Percentiles rank a stretch among this genome's conserved stretches.
phyloP scores from a whole-genome alignment of 2,113 vertebrate species.

The Parotia lawesii region DNA sequence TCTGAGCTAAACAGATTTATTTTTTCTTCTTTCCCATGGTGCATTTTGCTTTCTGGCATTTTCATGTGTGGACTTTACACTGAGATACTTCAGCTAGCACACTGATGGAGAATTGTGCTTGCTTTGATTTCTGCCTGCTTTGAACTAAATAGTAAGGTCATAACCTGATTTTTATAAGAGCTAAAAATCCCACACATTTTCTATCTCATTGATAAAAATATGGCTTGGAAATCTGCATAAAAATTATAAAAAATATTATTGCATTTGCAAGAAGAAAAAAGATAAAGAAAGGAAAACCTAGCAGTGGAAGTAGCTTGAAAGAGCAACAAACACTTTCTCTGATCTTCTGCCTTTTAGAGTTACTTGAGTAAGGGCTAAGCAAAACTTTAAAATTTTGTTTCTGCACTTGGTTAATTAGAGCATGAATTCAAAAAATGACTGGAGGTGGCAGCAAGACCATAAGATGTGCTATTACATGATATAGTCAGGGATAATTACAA shows the following conservation, averaged over 20 bases:
- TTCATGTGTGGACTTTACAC: background rate
- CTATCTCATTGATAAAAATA: background rate
- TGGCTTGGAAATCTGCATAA: background rate
- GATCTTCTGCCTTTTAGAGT: background rate
- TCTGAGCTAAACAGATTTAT: background rate
- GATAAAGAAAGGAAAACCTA: background rate
- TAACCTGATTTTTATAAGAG: background rate
- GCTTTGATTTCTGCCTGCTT: background rate
- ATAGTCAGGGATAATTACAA: background rate
- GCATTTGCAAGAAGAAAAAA: background rate
- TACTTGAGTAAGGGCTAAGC: background rate
- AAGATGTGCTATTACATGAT: background rate
- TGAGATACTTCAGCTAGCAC: background rate
- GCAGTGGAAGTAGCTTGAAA: background rate
- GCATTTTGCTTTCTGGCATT: background rate
- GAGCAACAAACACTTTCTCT: background rate
- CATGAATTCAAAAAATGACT: background rate
- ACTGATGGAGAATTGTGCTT: background rate
- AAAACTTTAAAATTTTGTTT: background rate
- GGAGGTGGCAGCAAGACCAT: background rate
- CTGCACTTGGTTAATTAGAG: background rate
- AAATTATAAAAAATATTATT: background rate
- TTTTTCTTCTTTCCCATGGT: background rate
- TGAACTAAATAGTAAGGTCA: background rate
- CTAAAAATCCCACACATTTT: background rate